Evolutionary conservation across 2,888 invertebrate genomes (phyloP).

Genomic region (Archaeoteleia sp.): DNA sequence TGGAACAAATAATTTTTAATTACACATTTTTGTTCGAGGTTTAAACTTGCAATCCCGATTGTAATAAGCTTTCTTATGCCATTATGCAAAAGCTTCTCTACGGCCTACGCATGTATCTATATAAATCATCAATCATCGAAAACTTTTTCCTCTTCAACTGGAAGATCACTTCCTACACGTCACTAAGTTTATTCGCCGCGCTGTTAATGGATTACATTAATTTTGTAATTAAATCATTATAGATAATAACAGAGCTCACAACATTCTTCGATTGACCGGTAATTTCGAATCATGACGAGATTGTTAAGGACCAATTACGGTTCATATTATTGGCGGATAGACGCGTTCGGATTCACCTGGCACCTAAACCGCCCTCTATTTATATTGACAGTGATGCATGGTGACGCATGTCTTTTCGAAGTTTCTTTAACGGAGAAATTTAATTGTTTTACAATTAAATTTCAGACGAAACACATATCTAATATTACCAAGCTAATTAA

Average conservation of each 20-base stretch:
- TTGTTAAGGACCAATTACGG: constrained; percentile 73
- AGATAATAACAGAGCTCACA: constrained; percentile 70
- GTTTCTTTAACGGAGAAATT: constrained; percentile 3
- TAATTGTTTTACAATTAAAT: background rate
- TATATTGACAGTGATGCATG: constrained; percentile 71
- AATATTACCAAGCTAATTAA: background rate
- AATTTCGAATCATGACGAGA: constrained; percentile 73
- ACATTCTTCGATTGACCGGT: constrained; percentile 62
- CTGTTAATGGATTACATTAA: constrained; percentile 69
- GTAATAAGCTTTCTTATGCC: no score
- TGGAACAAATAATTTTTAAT: no score
- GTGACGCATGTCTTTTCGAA: constrained; percentile 46
- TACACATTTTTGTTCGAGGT: no score
- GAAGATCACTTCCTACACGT: constrained; percentile 13
- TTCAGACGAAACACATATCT: background rate
- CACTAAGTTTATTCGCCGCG: constrained; percentile 11
- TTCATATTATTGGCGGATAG: constrained; percentile 68
- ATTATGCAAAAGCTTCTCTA: no score
- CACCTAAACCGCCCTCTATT: constrained; percentile 68
- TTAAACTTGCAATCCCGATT: no score
- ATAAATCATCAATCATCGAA: no score
- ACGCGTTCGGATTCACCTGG: constrained; percentile 57
- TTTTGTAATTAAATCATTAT: constrained; percentile 74
- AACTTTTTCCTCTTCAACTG: no score
- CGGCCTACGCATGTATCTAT: no score